phyloP scores from a whole-genome alignment of 2,113 vertebrate genomes.

The Coreoperca whiteheadi region DNA sequence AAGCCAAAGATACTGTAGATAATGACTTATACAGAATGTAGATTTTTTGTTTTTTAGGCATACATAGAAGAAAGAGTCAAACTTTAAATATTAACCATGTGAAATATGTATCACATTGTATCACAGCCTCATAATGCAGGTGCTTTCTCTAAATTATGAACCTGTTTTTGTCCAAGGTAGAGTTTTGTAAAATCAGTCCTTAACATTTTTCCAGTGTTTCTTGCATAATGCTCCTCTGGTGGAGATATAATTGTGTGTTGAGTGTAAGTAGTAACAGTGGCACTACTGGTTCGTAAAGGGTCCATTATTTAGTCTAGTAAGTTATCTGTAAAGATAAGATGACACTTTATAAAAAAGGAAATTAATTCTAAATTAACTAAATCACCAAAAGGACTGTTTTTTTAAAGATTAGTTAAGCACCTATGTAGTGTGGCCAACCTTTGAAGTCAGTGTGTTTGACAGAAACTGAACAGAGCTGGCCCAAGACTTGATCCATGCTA shows the following conservation, averaged over 20 bases:
- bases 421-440: no score
- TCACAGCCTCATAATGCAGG: conserved; percentile 1
- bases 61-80: conserved; percentile 10
- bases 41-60: conserved; percentile 3
- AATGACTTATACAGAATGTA: conserved; percentile 1
- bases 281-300: not conserved
- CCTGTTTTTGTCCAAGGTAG: conserved; percentile 12
- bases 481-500: not conserved
- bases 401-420: not conserved
- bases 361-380: not conserved
- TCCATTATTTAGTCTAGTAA: not conserved
- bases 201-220: not conserved
- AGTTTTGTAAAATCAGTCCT: not conserved
- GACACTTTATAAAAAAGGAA: not conserved
- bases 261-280: not conserved
- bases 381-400: not conserved
- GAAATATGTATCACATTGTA: conserved; percentile 26
- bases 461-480: not conserved
- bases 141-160: conserved; percentile 8
- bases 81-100: conserved; percentile 9
- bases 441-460: not conserved
- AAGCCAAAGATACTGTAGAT: not conserved
- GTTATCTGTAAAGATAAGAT: not conserved
- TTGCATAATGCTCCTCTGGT: not conserved
- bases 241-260: not conserved